Conservation (phyloP, 2,888 invertebrate genomes). For the Nowickia ferox region DNA sequence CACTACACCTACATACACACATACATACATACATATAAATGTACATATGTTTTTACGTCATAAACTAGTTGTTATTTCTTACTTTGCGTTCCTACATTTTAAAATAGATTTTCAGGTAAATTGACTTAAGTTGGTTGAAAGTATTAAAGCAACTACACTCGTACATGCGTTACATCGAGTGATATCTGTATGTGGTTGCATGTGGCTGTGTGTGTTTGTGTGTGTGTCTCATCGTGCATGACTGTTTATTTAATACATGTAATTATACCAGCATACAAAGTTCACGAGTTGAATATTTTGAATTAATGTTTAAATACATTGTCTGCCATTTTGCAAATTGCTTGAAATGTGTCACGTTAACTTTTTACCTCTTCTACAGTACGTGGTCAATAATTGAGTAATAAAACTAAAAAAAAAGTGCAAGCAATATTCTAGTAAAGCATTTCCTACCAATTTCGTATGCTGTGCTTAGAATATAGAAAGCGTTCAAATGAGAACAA, state of each 20-base stretch:
- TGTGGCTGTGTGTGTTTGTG: neutral
- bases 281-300: slow-evolving; percentile 17
- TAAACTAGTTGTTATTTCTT: too few species aligned
- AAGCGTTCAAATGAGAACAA: neutral
- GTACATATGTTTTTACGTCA: neutral
- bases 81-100: neutral
- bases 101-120: slow-evolving; percentile 60
- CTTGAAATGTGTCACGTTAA: slow-evolving; percentile 50
- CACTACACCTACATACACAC: neutral
- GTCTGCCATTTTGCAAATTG: slow-evolving; percentile 26
- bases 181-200: neutral
- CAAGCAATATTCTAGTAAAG: neutral
- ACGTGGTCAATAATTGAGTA: slow-evolving; percentile 22
- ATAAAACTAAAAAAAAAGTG: neutral
- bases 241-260: neutral
- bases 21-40: neutral
- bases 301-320: slow-evolving; percentile 13
- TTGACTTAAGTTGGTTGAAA: slow-evolving; percentile 60
- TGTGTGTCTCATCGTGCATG: neutral
- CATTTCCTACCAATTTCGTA: neutral
- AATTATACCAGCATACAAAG: neutral
- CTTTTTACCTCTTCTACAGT: neutral
- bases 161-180: neutral
- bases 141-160: slow-evolving; percentile 41
- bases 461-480: neutral